phyloP scores from a whole-genome alignment of 1,140 invertebrate species.

The Trichonephila inaurata region DNA sequence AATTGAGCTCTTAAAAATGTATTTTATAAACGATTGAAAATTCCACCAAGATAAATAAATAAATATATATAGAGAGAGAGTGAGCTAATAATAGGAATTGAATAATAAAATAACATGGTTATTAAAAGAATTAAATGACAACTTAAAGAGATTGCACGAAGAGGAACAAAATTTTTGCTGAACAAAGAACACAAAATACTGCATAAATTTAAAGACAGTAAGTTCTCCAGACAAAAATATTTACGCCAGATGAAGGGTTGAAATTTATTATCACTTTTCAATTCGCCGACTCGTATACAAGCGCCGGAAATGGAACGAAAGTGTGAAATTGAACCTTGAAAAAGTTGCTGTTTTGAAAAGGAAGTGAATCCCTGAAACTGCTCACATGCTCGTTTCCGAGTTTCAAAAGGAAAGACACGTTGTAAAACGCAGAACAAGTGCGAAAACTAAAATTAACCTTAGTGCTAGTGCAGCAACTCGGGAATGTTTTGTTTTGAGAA shows the following conservation, averaged over 20 bases:
- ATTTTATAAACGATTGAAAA: too few species aligned
- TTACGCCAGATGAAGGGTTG: background rate
- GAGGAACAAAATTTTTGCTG: too few species aligned
- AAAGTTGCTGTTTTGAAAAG: background rate
- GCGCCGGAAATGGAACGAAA: background rate
- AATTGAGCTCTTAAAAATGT: too few species aligned
- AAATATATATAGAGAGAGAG: too few species aligned
- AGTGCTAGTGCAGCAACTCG: background rate
- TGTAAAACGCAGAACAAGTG: background rate
- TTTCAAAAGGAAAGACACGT: background rate
- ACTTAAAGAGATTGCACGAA: too few species aligned
- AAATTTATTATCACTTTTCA: background rate
- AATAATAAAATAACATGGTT: too few species aligned
- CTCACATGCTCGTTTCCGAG: background rate
- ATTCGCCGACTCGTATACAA: background rate
- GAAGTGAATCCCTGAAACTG: background rate
- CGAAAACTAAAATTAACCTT: background rate
- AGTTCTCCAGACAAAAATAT: background rate
- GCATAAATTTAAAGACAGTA: too few species aligned
- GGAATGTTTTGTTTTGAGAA: background rate
- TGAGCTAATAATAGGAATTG: too few species aligned
- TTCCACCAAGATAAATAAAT: too few species aligned
- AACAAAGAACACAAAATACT: too few species aligned
- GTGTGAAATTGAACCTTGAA: slow-evolving; percentile 20
- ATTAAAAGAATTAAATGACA: too few species aligned